phyloP scores from a whole-genome alignment of 2,797 vertebrate genomes.

The Geotria australis region DNA sequence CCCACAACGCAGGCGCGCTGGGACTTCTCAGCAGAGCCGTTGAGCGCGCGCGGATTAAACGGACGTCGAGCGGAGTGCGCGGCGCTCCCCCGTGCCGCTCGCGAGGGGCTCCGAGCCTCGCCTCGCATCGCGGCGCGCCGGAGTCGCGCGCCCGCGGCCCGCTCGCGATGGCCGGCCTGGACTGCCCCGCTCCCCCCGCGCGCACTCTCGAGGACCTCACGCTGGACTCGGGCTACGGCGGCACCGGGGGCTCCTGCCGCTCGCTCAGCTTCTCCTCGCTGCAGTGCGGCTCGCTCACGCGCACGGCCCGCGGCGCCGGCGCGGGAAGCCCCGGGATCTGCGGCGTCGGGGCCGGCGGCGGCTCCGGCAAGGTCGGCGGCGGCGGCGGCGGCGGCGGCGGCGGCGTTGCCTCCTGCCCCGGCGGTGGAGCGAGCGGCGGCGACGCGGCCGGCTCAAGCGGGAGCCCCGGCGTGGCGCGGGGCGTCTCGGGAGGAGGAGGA shows the following conservation, averaged over 20 bases:
- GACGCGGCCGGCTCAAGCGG: too few relatives aligned
- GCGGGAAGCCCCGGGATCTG: constrained; percentile 82
- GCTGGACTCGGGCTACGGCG: constrained; percentile 97
- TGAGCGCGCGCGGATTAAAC: too few relatives aligned
- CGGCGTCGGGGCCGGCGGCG: constrained; percentile 84
- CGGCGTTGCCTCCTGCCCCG: constrained; percentile 6
- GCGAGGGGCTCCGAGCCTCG: too few relatives aligned
- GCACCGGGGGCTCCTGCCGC: constrained; percentile 76
- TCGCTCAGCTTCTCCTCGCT: constrained; percentile 90
- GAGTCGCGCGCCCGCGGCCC: not conserved
- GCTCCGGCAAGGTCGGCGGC: constrained; percentile 81
- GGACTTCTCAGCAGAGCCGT: not conserved
- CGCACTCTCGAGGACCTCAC: constrained; percentile 95
- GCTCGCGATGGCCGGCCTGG: not conserved
- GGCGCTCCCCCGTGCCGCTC: too few relatives aligned
- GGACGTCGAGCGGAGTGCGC: too few relatives aligned
- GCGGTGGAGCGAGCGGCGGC: too few relatives aligned
- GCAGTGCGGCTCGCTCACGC: constrained; percentile 59
- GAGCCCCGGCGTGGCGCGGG: too few relatives aligned
- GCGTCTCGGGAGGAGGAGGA: too few relatives aligned
- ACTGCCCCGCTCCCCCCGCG: constrained; percentile 5
- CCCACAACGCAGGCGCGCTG: not conserved
- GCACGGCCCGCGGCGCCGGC: not conserved
- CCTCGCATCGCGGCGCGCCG: too few relatives aligned
- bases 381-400: constrained; percentile 79